Percentiles rank a stretch among this genome's conserved stretches.
These are phyloP conservation scores for Antheraea yamamai DNA, from an alignment of 2,888 invertebrate species.

Conservation along the genomic window DNA sequence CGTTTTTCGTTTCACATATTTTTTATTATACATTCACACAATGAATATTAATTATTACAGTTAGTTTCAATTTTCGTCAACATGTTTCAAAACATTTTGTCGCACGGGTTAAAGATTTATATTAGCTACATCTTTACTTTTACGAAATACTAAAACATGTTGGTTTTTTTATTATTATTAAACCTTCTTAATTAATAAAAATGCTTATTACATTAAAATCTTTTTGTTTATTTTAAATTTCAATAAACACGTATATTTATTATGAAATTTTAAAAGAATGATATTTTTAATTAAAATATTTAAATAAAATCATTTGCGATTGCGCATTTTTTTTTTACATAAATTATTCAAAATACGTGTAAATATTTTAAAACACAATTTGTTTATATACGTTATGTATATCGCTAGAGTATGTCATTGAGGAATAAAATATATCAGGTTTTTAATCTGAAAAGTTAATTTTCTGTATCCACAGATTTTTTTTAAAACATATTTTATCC, in stretches of 20 bases:
- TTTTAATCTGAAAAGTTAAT: background rate
- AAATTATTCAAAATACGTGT: background rate
- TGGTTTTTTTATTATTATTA: slow-evolving; percentile 40
- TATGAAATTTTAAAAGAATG: background rate
- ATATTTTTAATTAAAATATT: background rate
- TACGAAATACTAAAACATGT: slow-evolving; percentile 56
- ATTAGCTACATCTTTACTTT: slow-evolving; percentile 38
- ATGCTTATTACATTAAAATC: background rate
- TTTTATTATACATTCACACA: slow-evolving; percentile 17
- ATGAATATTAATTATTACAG: slow-evolving; percentile 1
- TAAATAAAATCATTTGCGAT: background rate
- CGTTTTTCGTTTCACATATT: slow-evolving; percentile 2
- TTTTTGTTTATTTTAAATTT: background rate
- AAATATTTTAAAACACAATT: background rate
- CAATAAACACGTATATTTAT: background rate
- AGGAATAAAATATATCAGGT: background rate
- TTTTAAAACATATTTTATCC: background rate
- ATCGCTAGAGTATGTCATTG: background rate
- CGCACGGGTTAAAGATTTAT: slow-evolving; percentile 7
- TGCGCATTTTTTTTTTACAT: background rate
- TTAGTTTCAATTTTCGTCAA: slow-evolving; percentile 43
- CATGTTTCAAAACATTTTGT: slow-evolving; percentile 55
- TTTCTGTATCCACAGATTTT: background rate
- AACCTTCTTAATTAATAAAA: background rate
- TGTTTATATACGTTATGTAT: background rate